Evolutionary conservation across 2,888 invertebrate genomes (phyloP).

Genomic region (Drosophila meridionalis): DNA sequence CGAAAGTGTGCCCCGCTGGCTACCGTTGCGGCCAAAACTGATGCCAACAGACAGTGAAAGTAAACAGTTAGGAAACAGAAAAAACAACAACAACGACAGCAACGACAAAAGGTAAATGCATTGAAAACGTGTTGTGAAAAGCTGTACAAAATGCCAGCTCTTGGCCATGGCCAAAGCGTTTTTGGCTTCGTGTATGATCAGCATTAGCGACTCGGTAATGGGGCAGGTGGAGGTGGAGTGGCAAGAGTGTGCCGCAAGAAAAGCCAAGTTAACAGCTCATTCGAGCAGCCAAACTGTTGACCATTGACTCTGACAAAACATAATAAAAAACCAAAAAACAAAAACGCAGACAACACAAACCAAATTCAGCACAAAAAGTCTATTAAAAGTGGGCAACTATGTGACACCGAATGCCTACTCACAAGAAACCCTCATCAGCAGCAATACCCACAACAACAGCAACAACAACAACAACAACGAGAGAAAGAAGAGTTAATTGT

Average conservation of each 20-base stretch:
- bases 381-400: slow-evolving; percentile 58
- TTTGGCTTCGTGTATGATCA: slow-evolving; percentile 35
- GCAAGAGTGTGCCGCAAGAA: slow-evolving; percentile 2
- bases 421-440: slow-evolving; percentile 16
- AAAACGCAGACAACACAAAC: slow-evolving; percentile 8
- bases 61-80: slow-evolving; percentile 69
- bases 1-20: slow-evolving; percentile 62
- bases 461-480: background rate
- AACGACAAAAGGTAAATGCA: slow-evolving; percentile 46
- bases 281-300: slow-evolving; percentile 48
- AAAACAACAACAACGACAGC: slow-evolving; percentile 33
- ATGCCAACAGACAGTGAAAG: slow-evolving; percentile 72
- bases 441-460: background rate
- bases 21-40: slow-evolving; percentile 59
- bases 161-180: slow-evolving; percentile 49
- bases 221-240: slow-evolving; percentile 6
- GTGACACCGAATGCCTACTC: slow-evolving; percentile 58
- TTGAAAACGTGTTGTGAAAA: slow-evolving; percentile 67
- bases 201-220: background rate
- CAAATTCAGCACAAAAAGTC: slow-evolving; percentile 51
- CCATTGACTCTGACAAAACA: slow-evolving; percentile 45
- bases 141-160: slow-evolving; percentile 57
- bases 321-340: slow-evolving; percentile 3
- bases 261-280: slow-evolving; percentile 61
- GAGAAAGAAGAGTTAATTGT: slow-evolving; percentile 28